Base-by-base conservation (phyloP, 2,797 vertebrate genomes). In the Aeoliscus strigatus region DNA sequence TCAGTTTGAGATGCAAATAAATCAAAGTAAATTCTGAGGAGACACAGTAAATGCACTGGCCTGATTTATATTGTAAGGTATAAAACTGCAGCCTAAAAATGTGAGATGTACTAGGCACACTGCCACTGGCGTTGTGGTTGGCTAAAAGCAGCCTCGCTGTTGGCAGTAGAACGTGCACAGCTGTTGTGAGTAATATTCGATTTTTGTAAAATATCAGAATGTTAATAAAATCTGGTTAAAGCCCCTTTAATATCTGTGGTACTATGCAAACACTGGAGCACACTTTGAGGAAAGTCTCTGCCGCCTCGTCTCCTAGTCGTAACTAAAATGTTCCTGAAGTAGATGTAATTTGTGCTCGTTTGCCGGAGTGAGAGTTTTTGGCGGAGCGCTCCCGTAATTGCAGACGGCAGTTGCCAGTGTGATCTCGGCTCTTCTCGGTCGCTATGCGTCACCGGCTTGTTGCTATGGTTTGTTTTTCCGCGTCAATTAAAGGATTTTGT, bases 21-120 rank as follows among this genome's bases (percentile, higher is more conserved):
- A 33, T 32, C 28, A 6, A 23, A n/a, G 15, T 33, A 9, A 16
- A 17, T 16, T 12, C 26, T 30, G 14, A 33, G 23, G 34, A 15
- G 1, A 12, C 14, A 4, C 28, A 31, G 42, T 27, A 14, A 7
- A 21, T 33, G 35, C 27, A 9, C 21, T 14, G 11, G 1, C 13
- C 14, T 41, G 39, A 25, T 30, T 38, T 31, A 34, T 9, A 44
- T 24, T 26, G 5, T n/a, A 38, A 63, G 57, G 39, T 55, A 29
- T 28, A 49, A 35, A 54, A 57, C 23, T 54, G 5, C 35, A 28
- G 21, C 14, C 49, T 28, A 28, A 29, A 47, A 42, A 55, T 24
- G 48, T 70, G 70, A 51, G 37, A 60, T 44, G 66, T 53, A 57
- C 58, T 45, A 21, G 66, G 70, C 66, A 33, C 37, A 0, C 37